phyloP scores from a whole-genome alignment of 2,797 vertebrate genomes.

The Choloepus didactylus region DNA sequence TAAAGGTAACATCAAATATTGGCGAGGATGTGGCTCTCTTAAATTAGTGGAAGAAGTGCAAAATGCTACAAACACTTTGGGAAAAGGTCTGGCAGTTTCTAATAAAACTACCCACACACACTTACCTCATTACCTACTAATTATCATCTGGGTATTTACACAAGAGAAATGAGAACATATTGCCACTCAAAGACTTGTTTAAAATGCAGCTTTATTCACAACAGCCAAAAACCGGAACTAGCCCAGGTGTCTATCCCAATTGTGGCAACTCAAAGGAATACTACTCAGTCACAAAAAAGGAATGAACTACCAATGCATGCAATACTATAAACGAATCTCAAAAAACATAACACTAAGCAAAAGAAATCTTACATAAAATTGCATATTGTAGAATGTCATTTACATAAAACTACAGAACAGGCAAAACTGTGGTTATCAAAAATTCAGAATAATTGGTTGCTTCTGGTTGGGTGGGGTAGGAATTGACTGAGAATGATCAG shows the following conservation, averaged over 20 bases:
- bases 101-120: constrained; percentile 10
- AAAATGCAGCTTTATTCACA: constrained; percentile 52
- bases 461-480: neutral
- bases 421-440: neutral
- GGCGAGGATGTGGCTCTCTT: neutral
- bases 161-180: constrained; percentile 58
- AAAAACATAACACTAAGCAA: constrained; percentile 13
- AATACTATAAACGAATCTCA: neutral
- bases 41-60: neutral
- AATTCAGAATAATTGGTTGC: constrained; percentile 32
- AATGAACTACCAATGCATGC: no score
- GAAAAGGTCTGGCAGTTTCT: constrained; percentile 29
- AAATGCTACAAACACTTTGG: neutral
- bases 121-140: constrained; percentile 26
- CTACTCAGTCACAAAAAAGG: constrained; percentile 13
- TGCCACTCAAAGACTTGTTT: neutral
- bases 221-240: neutral
- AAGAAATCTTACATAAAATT: constrained; percentile 51
- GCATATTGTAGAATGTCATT: neutral
- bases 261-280: neutral
- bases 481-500: neutral
- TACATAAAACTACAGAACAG: neutral
- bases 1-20: neutral
- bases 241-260: neutral
- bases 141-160: neutral